Conservation (phyloP, 2,888 invertebrate species). For the Eurois occulta region DNA sequence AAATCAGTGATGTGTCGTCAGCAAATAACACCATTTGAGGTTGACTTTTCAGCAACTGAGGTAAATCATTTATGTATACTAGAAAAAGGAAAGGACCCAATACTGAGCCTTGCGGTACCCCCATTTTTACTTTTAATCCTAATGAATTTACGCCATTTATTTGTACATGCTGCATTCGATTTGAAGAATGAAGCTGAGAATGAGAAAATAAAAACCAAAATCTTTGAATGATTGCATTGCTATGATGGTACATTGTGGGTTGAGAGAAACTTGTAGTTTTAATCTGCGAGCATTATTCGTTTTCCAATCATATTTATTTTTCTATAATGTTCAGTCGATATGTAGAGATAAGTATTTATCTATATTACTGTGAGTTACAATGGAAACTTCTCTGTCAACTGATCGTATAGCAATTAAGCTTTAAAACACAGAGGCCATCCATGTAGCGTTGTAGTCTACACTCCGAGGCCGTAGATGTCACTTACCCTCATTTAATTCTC, state of each 20-base stretch:
- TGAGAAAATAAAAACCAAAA: neutral
- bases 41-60: no score
- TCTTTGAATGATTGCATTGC: neutral
- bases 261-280: neutral
- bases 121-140: no score
- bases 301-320: neutral
- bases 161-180: no score
- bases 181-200: neutral
- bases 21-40: no score
- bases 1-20: no score
- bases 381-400: neutral
- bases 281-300: neutral
- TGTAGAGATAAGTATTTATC: neutral
- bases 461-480: slow-evolving; percentile 20
- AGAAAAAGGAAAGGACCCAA: no score
- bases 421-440: slow-evolving; percentile 8
- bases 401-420: neutral
- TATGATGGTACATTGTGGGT: no score
- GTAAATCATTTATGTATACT: no score
- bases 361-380: neutral
- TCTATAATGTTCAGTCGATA: neutral
- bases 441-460: slow-evolving; percentile 10
- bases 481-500: slow-evolving; percentile 8
- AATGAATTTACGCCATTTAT: no score
- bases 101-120: no score